A percentile compares a stretch with the other conserved stretches of the same genome.
These are phyloP conservation scores for Empis stercorea DNA, from an alignment of 2,888 invertebrate genomes.

Conservation along the genomic window DNA sequence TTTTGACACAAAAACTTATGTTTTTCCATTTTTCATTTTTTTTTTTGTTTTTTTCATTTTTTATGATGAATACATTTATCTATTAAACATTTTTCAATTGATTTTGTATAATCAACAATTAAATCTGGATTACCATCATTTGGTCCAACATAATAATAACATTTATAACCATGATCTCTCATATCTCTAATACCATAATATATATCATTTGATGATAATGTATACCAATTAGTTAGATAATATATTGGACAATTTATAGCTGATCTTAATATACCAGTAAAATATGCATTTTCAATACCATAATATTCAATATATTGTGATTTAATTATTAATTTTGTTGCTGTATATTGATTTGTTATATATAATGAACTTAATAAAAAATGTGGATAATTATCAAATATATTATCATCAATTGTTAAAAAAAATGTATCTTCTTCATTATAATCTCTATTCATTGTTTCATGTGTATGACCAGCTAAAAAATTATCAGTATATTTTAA, in stretches of 20 bases:
- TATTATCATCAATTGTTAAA: slow-evolving; percentile 54
- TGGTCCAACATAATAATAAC: slow-evolving; percentile 60
- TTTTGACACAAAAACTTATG: too few relatives aligned
- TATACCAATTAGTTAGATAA: slow-evolving; percentile 51
- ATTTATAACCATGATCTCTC: slow-evolving; percentile 42
- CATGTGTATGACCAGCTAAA: slow-evolving; percentile 55
- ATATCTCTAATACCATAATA: slow-evolving; percentile 60
- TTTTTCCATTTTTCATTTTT: too few relatives aligned
- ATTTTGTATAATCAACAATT: slow-evolving; percentile 50
- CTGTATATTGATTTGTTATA: slow-evolving; percentile 53
- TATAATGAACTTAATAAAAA: slow-evolving; percentile 81
- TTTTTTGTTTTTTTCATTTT: too few relatives aligned
- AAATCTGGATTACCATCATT: slow-evolving; percentile 63
- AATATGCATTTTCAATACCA: slow-evolving; percentile 84
- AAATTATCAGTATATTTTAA: slow-evolving; percentile 27
- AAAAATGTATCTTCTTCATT: slow-evolving; percentile 51
- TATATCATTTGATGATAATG: slow-evolving; percentile 56
- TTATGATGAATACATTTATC: too few relatives aligned
- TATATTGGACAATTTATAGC: slow-evolving; percentile 42
- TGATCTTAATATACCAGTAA: slow-evolving; percentile 65
- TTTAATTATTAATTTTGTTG: slow-evolving; percentile 42
- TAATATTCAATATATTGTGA: slow-evolving; percentile 51
- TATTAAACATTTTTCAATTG: slow-evolving; percentile 42
- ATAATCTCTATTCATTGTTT: slow-evolving; percentile 48
- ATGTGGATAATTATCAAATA: slow-evolving; percentile 48